These are phyloP conservation scores for Ciconia maguari DNA, from an alignment of 2,113 vertebrate species.

Conservation along the genomic window DNA sequence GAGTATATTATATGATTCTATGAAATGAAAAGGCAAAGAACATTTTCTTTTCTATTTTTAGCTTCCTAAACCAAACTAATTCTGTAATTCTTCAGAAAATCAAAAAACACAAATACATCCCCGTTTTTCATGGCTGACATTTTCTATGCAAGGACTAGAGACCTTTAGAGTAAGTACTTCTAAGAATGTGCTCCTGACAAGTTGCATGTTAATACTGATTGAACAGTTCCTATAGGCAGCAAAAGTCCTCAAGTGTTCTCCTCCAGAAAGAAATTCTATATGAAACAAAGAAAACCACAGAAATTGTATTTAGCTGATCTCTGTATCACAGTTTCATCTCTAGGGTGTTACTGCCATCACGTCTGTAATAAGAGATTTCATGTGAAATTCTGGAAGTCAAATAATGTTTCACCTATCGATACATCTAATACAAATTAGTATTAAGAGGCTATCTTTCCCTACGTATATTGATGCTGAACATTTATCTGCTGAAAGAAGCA, in stretches of 20 bases:
- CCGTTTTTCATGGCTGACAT: not conserved
- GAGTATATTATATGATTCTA: not conserved
- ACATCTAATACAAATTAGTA: conserved; percentile 3
- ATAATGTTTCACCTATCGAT: not conserved
- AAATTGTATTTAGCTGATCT: conserved; percentile 50
- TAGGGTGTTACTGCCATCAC: not conserved
- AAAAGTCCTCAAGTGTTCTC: conserved; percentile 50
- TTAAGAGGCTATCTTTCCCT: conserved; percentile 3
- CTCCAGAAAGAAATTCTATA: conserved; percentile 7
- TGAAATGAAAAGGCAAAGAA: conserved; percentile 39
- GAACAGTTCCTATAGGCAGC: conserved; percentile 65
- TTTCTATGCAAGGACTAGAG: conserved; percentile 15
- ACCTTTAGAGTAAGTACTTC: conserved; percentile 16
- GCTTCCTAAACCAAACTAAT: not conserved
- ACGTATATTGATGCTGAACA: not conserved
- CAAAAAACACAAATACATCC: not conserved
- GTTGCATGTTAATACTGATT: conserved; percentile 30
- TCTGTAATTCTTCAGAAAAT: not conserved
- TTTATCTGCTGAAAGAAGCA: conserved; percentile 43
- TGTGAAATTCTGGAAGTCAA: conserved; percentile 10
- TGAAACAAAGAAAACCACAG: not conserved
- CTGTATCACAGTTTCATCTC: not conserved
- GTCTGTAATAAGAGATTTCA: not conserved
- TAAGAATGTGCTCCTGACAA: conserved; percentile 32
- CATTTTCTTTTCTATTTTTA: conserved; percentile 34